Conservation (phyloP, 2,797 vertebrate genomes). For the Mastacembelus armatus region DNA sequence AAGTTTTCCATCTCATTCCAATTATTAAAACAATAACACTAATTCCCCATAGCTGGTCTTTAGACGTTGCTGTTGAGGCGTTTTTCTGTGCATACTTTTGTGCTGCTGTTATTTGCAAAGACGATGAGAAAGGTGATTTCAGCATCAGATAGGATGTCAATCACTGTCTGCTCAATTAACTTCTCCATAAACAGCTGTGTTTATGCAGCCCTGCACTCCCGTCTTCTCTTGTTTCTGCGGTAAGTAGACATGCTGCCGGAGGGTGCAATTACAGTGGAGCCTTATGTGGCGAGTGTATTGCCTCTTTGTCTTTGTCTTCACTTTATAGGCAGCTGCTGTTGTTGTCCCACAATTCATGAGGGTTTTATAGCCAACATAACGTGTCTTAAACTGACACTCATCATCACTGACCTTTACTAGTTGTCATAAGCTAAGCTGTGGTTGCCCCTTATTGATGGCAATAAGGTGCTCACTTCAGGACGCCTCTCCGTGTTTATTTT, state of each 20-base stretch:
- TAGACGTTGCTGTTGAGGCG: conserved; percentile 31
- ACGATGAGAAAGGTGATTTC: conserved; percentile 6
- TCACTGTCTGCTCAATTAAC: conserved; percentile 43
- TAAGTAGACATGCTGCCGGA: conserved; percentile 41
- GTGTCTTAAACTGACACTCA: conserved; percentile 44
- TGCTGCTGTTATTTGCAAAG: conserved; percentile 1
- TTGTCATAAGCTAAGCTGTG: conserved; percentile 37
- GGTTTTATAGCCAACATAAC: conserved; percentile 49
- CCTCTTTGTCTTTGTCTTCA: conserved; percentile 56
- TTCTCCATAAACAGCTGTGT: conserved; percentile 48
- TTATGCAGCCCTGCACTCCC: conserved; percentile 1
- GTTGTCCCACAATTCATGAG: conserved; percentile 41
- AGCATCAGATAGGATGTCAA: conserved; percentile 45
- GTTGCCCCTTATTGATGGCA: conserved; percentile 56
- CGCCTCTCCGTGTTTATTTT: conserved; percentile 64
- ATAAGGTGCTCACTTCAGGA: conserved; percentile 51
- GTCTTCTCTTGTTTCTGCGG: conserved; percentile 19
- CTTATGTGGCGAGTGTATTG: conserved; percentile 59
- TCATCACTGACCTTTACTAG: conserved; percentile 58
- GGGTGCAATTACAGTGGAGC: conserved; percentile 65
- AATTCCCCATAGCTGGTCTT: conserved; percentile 32
- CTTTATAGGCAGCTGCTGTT: conserved; percentile 56
- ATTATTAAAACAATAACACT: conserved; percentile 65
- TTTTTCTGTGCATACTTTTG: background rate
- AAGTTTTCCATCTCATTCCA: conserved; percentile 65